Evolutionary conservation across 2,888 invertebrate species (phyloP).

Genomic region (Smittia sp.): DNA sequence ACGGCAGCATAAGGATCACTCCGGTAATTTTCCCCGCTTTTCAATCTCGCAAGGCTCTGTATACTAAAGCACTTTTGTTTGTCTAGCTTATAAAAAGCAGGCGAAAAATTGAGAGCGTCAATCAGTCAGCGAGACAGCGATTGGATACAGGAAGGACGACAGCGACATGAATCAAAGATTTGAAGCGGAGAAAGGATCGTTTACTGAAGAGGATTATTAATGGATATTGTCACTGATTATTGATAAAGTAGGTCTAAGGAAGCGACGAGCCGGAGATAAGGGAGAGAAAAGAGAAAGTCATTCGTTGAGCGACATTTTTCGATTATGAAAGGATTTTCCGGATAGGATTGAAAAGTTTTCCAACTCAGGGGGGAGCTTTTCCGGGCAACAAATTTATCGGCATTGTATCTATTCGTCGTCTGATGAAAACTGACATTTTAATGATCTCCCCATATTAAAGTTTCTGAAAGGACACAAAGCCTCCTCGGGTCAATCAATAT

Average conservation of each 20-base stretch:
- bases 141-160: not conserved
- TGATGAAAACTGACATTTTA: conserved; percentile 2
- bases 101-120: not conserved
- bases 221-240: conserved; percentile 28
- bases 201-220: conserved; percentile 33
- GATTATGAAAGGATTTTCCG: conserved; percentile 34
- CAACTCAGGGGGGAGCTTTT: not conserved
- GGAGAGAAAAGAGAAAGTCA: conserved; percentile 6
- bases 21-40: too few relatives aligned
- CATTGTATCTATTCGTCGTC: not conserved
- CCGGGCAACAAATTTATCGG: not conserved
- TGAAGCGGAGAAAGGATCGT: not conserved
- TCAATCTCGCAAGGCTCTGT: too few relatives aligned
- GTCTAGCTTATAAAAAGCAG: not conserved
- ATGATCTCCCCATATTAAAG: not conserved
- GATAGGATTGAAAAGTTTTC: conserved; percentile 3
- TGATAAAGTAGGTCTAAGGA: not conserved
- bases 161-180: not conserved
- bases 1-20: too few relatives aligned
- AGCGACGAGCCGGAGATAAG: not conserved
- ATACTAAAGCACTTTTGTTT: too few relatives aligned
- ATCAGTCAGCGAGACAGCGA: not conserved
- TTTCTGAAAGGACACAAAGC: too few relatives aligned
- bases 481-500: too few relatives aligned
- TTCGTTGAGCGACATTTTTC: conserved; percentile 34